Conservation (phyloP, 2,113 vertebrate genomes). For the Tylochromis polylepis region DNA sequence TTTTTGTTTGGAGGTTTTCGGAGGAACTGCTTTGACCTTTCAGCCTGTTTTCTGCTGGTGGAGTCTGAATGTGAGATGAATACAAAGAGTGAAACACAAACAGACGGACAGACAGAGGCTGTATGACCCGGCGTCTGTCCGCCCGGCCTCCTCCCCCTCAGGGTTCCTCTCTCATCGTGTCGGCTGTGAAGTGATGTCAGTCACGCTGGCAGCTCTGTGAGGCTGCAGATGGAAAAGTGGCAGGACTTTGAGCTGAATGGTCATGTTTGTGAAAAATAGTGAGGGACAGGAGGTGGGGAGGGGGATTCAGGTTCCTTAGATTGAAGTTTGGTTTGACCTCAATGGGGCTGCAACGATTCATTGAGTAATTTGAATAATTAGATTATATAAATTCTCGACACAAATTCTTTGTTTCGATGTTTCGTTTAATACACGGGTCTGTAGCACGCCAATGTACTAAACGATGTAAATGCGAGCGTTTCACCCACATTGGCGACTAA, state of each 20-base stretch:
- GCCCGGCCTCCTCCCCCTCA: background rate
- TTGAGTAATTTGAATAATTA: background rate
- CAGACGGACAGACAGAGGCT: background rate
- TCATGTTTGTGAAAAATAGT: background rate
- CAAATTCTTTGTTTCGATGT: background rate
- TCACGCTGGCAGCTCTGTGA: background rate
- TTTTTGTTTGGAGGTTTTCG: background rate
- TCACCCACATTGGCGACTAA: background rate
- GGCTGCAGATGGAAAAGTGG: background rate
- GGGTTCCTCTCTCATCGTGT: background rate
- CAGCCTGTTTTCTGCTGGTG: background rate
- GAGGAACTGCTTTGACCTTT: accelerated
- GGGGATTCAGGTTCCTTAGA: background rate
- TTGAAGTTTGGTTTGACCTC: background rate
- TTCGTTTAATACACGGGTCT: accelerated
- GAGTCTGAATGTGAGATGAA: background rate
- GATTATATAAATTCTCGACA: background rate
- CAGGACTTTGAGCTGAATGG: background rate
- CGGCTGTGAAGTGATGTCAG: background rate
- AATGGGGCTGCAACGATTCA: background rate
- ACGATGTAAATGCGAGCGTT: background rate
- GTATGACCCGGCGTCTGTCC: accelerated
- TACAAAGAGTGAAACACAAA: background rate
- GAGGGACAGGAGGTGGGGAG: accelerated
- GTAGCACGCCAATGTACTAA: background rate